These are phyloP conservation scores for Lapara coniferarum DNA, from an alignment of 2,888 invertebrate species.

Conservation along the genomic window DNA sequence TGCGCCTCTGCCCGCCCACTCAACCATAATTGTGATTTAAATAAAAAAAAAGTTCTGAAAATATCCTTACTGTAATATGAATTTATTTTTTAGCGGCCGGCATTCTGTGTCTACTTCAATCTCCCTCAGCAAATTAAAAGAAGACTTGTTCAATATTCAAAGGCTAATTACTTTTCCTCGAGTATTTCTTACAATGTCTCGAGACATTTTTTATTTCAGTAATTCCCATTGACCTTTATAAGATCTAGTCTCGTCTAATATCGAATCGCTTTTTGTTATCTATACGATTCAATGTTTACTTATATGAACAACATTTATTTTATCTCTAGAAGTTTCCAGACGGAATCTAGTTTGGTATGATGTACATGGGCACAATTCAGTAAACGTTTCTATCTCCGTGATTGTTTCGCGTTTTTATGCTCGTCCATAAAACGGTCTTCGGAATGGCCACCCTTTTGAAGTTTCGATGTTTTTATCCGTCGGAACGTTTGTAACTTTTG, in stretches of 20 bases:
- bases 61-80: neutral
- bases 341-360: conserved; percentile 6
- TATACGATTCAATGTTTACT: neutral
- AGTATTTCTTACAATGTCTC: conserved; percentile 3
- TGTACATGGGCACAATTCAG: conserved; percentile 10
- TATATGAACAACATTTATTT: neutral
- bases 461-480: conserved; percentile 42
- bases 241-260: conserved; percentile 1
- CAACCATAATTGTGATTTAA: neutral
- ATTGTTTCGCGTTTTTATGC: conserved; percentile 25
- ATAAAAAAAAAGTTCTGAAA: neutral
- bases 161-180: conserved; percentile 18
- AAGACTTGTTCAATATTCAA: conserved; percentile 16
- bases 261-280: neutral
- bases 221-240: conserved; percentile 6
- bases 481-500: conserved; percentile 35
- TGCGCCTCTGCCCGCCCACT: too few species aligned
- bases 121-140: conserved; percentile 16
- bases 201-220: conserved; percentile 12
- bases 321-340: conserved; percentile 5
- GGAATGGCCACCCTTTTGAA: conserved; percentile 30
- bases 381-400: conserved; percentile 21
- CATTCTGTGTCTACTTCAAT: conserved; percentile 7
- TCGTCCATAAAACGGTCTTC: conserved; percentile 26
- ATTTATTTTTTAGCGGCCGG: neutral